phyloP scores from a whole-genome alignment of 2,113 vertebrate species.

The Chaenocephalus aceratus region DNA sequence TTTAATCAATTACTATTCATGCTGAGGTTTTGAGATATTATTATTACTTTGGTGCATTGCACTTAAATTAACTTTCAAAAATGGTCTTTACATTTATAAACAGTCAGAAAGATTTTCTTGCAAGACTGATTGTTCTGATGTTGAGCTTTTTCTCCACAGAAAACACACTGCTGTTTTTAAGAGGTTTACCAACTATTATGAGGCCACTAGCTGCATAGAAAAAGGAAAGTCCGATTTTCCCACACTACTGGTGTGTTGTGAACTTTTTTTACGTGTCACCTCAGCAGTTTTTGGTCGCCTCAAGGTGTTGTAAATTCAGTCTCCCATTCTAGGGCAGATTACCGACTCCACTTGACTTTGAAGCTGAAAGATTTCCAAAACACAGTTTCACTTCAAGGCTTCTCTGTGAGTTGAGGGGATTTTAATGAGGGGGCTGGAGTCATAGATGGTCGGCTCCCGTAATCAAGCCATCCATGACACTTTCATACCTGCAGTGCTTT shows the following conservation, averaged over 20 bases:
- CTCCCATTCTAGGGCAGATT: conserved; percentile 63
- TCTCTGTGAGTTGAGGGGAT: conserved; percentile 38
- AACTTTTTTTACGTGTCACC: conserved; percentile 48
- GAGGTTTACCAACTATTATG: conserved; percentile 1
- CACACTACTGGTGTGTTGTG: conserved; percentile 34
- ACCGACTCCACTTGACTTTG: conserved; percentile 68
- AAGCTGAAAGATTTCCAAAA: conserved; percentile 71
- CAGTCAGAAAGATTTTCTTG: neutral
- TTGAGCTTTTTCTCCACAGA: conserved; percentile 22
- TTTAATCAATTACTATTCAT: neutral
- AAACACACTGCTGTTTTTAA: conserved; percentile 20
- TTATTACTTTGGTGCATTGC: neutral
- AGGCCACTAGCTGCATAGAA: conserved; percentile 15
- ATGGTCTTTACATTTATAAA: neutral
- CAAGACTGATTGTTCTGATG: neutral
- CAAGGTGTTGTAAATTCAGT: conserved; percentile 56
- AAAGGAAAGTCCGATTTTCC: conserved; percentile 31
- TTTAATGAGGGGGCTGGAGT: conserved; percentile 70
- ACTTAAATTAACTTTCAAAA: neutral
- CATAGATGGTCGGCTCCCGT: conserved; percentile 34
- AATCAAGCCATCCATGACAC: conserved; percentile 39
- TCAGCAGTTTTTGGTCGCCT: conserved; percentile 56
- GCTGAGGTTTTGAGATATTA: neutral
- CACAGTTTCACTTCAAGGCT: conserved; percentile 61
- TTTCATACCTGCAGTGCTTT: conserved; percentile 23